These are phyloP conservation scores for Thereva nobilitata DNA, from an alignment of 2,888 invertebrate species.

Conservation along the genomic window DNA sequence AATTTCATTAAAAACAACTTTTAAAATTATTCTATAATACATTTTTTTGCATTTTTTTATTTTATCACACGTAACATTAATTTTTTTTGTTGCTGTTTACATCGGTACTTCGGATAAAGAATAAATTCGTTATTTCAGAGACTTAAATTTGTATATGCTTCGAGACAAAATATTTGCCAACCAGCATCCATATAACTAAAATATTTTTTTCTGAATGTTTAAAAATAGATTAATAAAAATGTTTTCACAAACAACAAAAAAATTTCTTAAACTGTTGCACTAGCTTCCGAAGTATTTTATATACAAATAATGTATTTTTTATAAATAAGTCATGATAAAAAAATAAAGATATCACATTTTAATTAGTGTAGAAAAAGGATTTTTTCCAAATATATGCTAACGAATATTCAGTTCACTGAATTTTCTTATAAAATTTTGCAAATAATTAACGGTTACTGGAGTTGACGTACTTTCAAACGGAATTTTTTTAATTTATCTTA, in stretches of 20 bases:
- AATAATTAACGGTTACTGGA: slow-evolving; percentile 5
- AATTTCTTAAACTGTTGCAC: slow-evolving; percentile 21
- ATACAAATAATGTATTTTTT: slow-evolving; percentile 25
- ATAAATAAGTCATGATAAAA: slow-evolving; percentile 34
- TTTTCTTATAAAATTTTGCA: slow-evolving; percentile 17
- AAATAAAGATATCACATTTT: slow-evolving; percentile 21
- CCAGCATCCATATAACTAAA: slow-evolving; percentile 4
- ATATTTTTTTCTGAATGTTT: slow-evolving; percentile 2
- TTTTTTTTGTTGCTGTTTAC: slow-evolving; percentile 34
- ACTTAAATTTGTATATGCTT: slow-evolving; percentile 5
- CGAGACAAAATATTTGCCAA: slow-evolving; percentile 8
- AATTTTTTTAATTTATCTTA: slow-evolving; percentile 12
- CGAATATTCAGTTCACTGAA: no score
- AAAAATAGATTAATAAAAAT: slow-evolving; percentile 4
- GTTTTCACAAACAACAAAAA: slow-evolving; percentile 16
- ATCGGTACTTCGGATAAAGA: not conserved
- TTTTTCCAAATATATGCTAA: no score
- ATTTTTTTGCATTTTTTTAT: slow-evolving; percentile 29
- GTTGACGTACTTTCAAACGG: slow-evolving; percentile 19
- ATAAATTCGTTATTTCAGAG: slow-evolving; percentile 1
- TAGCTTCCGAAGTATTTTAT: slow-evolving; percentile 13
- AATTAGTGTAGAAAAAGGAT: slow-evolving; percentile 21
- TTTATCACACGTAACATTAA: slow-evolving; percentile 32
- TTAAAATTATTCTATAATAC: no score
- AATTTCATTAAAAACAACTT: no score